Evolutionary conservation across 2,113 vertebrate genomes (phyloP).

Genomic region (Gallinago paraguaiae): DNA sequence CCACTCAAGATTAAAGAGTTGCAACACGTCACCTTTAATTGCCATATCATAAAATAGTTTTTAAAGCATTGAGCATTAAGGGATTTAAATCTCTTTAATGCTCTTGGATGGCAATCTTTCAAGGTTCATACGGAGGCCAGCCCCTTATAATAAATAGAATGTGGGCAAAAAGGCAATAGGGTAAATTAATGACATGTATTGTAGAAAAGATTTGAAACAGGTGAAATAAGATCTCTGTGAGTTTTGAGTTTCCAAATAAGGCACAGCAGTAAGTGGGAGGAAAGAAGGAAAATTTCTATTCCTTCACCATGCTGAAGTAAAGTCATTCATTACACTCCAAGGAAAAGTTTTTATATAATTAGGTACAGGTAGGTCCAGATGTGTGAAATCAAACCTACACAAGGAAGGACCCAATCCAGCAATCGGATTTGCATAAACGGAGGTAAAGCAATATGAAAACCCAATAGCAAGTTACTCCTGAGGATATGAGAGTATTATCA

Average conservation of each 20-base stretch:
- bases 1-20: not conserved
- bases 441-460: not conserved
- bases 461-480: not conserved
- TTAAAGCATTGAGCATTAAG: constrained; percentile 45
- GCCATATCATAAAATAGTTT: constrained; percentile 48
- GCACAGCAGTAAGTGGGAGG: constrained; percentile 14
- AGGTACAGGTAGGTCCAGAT: not conserved
- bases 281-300: not conserved
- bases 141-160: constrained; percentile 24
- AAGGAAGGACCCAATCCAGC: not conserved
- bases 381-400: not conserved
- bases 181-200: constrained; percentile 15
- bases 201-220: constrained; percentile 7
- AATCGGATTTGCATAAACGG: not conserved
- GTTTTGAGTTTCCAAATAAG: constrained; percentile 14
- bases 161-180: not conserved
- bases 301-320: not conserved
- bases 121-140: constrained; percentile 49
- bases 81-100: constrained; percentile 61
- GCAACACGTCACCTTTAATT: constrained; percentile 48
- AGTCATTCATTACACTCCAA: not conserved
- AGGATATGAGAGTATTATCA: not conserved
- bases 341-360: not conserved
- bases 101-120: constrained; percentile 7
- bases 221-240: constrained; percentile 13